These are phyloP conservation scores for Cylas formicarius DNA, from an alignment of 1,140 invertebrate species.

Conservation along the genomic window DNA sequence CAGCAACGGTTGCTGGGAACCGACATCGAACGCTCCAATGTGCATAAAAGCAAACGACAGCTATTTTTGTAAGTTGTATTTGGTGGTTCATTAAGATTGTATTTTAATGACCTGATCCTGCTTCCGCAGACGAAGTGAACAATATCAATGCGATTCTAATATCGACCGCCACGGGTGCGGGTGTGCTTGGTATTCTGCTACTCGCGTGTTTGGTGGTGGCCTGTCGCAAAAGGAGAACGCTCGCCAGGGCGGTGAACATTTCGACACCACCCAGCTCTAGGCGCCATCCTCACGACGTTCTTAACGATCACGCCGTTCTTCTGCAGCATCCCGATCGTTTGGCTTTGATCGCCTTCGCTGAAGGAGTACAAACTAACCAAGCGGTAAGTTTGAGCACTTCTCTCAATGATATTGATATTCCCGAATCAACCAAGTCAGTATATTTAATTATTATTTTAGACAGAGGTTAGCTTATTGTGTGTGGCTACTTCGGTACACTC, in stretches of 20 bases:
- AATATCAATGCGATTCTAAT: conserved; percentile 35
- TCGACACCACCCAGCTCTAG: conserved; percentile 25
- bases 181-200: conserved; percentile 39
- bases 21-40: conserved; percentile 30
- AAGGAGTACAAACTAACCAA: conserved; percentile 42
- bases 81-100: not conserved
- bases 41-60: conserved; percentile 24
- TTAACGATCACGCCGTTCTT: conserved; percentile 33
- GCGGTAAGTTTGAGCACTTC: too few relatives aligned
- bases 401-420: too few relatives aligned
- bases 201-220: conserved; percentile 39
- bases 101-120: not conserved
- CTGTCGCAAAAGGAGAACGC: conserved; percentile 31
- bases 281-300: conserved; percentile 19
- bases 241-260: conserved; percentile 28
- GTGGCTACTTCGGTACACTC: too few relatives aligned
- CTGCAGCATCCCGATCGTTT: conserved; percentile 42
- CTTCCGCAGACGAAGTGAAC: conserved; percentile 31
- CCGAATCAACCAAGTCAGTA: too few relatives aligned
- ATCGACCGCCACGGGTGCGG: conserved; percentile 39
- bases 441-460: too few relatives aligned
- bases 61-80: conserved; percentile 22
- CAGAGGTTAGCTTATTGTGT: too few relatives aligned
- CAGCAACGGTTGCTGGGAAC: conserved; percentile 44
- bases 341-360: conserved; percentile 46